These are phyloP conservation scores for Pristiophorus japonicus DNA, from an alignment of 2,113 vertebrate genomes.

Conservation along the genomic window DNA sequence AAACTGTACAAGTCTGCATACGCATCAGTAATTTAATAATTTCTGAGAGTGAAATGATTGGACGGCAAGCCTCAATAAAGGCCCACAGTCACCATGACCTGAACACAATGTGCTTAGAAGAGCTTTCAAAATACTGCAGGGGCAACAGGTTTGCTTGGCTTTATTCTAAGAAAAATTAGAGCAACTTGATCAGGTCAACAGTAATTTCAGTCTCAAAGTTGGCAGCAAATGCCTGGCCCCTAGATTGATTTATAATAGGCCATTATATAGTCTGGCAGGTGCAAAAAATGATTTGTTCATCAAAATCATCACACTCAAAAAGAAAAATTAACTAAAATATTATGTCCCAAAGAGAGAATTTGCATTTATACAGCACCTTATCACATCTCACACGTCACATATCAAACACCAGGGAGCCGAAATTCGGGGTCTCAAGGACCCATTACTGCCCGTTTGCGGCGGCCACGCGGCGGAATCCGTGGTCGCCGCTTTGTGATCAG, in stretches of 20 bases:
- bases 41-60: neutral
- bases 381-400: neutral
- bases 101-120: neutral
- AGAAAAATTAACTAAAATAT: neutral
- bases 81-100: neutral
- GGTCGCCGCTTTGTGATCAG: no score
- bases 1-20: neutral
- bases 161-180: neutral
- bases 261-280: neutral
- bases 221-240: no score
- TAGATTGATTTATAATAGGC: neutral
- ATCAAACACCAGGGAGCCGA: no score
- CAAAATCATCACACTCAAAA: neutral
- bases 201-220: neutral
- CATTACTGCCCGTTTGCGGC: no score
- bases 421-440: no score
- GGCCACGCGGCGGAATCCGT: no score
- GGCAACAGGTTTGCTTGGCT: neutral
- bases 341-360: neutral
- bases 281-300: neutral
- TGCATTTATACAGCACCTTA: neutral
- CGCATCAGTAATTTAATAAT: neutral
- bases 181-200: neutral
- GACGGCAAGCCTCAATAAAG: neutral
- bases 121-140: neutral